phyloP scores from a whole-genome alignment of 2,888 invertebrate genomes.

The Megaustenia siamemsis region DNA sequence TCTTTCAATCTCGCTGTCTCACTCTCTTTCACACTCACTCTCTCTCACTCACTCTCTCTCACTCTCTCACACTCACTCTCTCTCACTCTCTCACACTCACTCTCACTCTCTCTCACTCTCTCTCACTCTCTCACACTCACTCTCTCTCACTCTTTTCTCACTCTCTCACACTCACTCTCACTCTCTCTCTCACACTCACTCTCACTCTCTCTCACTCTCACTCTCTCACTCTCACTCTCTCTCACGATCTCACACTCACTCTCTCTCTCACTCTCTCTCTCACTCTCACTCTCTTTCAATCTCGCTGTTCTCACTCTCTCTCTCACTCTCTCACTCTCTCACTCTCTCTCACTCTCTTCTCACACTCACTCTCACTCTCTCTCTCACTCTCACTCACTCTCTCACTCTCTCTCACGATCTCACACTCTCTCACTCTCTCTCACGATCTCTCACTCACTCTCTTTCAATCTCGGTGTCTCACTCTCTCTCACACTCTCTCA shows the following conservation, averaged over 20 bases:
- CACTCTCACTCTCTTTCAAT: no score
- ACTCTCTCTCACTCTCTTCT: no score
- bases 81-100: background rate
- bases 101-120: slow-evolving; percentile 29
- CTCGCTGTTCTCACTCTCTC: slow-evolving; percentile 18
- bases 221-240: background rate
- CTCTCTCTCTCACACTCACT: slow-evolving; percentile 16
- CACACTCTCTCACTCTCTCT: no score
- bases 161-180: no score
- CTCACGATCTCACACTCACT: no score
- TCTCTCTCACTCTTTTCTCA: slow-evolving; percentile 30
- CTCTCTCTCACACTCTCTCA: slow-evolving; percentile 9
- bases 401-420: background rate
- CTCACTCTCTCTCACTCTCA: background rate
- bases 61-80: background rate
- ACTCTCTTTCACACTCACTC: no score
- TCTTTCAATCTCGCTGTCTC: no score
- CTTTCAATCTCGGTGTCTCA: no score
- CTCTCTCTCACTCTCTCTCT: slow-evolving; percentile 29
- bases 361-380: background rate
- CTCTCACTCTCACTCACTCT: background rate
- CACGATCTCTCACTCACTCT: no score
- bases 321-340: slow-evolving; percentile 24
- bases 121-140: slow-evolving; percentile 13
- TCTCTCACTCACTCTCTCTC: slow-evolving; percentile 16